These are phyloP conservation scores for Trichoplusia ni DNA, from an alignment of 1,140 invertebrate species.

Conservation along the genomic window DNA sequence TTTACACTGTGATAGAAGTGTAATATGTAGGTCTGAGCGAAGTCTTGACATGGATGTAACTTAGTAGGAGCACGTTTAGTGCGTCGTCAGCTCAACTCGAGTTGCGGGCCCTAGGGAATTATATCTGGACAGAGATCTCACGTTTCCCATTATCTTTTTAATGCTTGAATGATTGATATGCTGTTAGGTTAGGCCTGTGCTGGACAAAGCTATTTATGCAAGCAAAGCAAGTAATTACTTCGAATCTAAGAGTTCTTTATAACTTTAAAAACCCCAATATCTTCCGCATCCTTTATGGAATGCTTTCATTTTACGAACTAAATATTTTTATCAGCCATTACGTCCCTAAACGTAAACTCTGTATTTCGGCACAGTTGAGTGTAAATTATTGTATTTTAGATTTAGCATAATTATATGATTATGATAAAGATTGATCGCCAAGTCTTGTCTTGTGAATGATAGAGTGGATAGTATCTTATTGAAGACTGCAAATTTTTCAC, in stretches of 20 bases:
- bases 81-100: slow-evolving; percentile 1
- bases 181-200: too few species aligned
- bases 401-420: slow-evolving; percentile 26
- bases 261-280: too few species aligned
- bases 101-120: background rate
- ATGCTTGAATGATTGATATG: background rate
- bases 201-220: too few species aligned
- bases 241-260: too few species aligned
- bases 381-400: too few species aligned
- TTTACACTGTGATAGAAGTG: slow-evolving; percentile 79
- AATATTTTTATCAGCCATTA: too few species aligned
- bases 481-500: slow-evolving; percentile 77
- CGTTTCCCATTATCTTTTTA: background rate
- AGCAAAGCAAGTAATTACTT: too few species aligned
- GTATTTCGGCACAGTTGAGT: too few species aligned
- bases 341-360: too few species aligned
- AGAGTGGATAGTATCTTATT: slow-evolving; percentile 64
- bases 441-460: slow-evolving; percentile 65
- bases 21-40: slow-evolving; percentile 68
- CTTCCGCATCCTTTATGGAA: too few species aligned
- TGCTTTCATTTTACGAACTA: too few species aligned
- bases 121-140: background rate
- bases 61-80: slow-evolving; percentile 44
- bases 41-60: slow-evolving; percentile 68
- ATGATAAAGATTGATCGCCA: slow-evolving; percentile 47